Evolutionary conservation across 2,113 vertebrate species (phyloP).

Genomic region (Cricetomys ansorgei): DNA sequence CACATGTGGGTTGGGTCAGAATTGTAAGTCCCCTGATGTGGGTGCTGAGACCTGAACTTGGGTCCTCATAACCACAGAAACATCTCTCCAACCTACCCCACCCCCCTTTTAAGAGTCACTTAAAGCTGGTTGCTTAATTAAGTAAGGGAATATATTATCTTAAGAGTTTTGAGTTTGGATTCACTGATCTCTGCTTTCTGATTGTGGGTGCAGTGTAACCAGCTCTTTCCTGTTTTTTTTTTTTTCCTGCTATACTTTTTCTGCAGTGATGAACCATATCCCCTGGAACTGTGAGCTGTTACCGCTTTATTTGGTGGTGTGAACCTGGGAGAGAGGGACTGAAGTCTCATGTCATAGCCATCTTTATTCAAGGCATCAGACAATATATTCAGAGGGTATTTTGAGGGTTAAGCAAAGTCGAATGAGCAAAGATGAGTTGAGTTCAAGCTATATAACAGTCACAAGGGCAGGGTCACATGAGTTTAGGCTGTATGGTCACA

Average conservation of each 20-base stretch:
- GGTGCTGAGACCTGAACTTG: neutral
- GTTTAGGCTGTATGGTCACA: no score
- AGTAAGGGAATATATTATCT: neutral
- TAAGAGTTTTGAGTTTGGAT: slow-evolving; percentile 42
- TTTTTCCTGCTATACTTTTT: no score
- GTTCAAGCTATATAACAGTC: no score
- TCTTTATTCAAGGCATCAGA: no score
- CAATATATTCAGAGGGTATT: no score
- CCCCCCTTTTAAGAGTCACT: neutral
- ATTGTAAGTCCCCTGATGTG: neutral
- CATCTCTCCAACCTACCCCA: no score
- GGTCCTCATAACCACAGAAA: neutral
- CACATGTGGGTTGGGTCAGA: neutral
- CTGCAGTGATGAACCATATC: neutral
- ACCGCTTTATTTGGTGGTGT: no score
- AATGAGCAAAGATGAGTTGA: no score
- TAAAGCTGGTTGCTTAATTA: slow-evolving; percentile 30
- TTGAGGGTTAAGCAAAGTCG: no score
- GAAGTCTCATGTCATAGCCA: no score
- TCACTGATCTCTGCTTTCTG: neutral
- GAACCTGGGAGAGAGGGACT: no score
- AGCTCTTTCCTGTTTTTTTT: neutral
- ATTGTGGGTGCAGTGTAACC: neutral
- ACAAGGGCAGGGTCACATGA: no score
- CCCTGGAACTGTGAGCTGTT: neutral